phyloP scores from a whole-genome alignment of 2,797 vertebrate genomes.

The Acanthornis magna region DNA sequence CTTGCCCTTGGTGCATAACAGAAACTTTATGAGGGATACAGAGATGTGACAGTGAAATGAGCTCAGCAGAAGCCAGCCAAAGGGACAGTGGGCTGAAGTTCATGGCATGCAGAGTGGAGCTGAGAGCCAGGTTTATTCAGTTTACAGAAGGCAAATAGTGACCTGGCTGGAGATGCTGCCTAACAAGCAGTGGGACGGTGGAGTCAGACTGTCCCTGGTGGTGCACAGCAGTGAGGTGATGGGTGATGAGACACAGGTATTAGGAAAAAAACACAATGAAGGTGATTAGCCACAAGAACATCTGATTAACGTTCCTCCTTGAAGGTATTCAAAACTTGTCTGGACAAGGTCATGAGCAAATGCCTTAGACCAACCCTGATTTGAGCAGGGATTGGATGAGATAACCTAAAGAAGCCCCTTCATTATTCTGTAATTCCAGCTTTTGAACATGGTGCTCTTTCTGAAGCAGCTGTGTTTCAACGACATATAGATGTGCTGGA shows the following conservation, averaged over 20 bases:
- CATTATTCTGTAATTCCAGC: not conserved
- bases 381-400: not conserved
- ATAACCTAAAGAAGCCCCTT: not conserved
- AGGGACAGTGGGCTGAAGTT: not conserved
- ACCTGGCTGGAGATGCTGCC: not conserved
- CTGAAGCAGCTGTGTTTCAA: not conserved
- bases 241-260: not conserved
- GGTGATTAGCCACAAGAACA: not conserved
- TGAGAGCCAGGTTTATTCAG: not conserved
- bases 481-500: not conserved
- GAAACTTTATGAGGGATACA: not conserved
- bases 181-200: accelerated
- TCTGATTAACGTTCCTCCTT: not conserved
- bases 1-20: not conserved
- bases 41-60: not conserved
- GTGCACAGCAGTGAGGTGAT: not conserved
- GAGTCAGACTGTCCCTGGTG: not conserved
- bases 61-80: not conserved
- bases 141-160: not conserved
- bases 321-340: not conserved
- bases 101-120: not conserved
- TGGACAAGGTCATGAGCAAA: not conserved
- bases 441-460: not conserved
- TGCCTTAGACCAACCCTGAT: not conserved
- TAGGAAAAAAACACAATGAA: not conserved